Base-by-base conservation (phyloP, 2,113 vertebrate species). In the Aphyosemion australe region DNA sequence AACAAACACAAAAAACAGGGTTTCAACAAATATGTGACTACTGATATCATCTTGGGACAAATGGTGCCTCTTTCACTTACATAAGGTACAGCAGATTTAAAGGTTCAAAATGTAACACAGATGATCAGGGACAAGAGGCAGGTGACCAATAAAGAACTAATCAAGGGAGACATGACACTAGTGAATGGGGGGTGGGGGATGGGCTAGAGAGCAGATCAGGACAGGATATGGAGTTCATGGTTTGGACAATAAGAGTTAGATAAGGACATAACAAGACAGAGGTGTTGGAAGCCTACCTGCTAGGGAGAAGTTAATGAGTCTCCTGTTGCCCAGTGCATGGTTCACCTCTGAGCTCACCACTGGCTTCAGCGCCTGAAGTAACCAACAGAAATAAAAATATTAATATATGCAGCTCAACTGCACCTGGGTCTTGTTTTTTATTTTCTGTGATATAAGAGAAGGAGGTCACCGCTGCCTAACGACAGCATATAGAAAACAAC, bases 221-320 rank as follows among this genome's bases (percentile, higher is more conserved):
- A 4, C 3, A 26, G 26, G 26, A 26, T 26, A 5, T 26, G 26
- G 26, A 26, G 26, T 26, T 26, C 26, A 26, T 26, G 26, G 5
- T 26, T 2, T 26, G 26, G 26, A 26, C 26, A 26, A 26, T 1
- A 45, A 42, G 11, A 9, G n/a, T 11, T 2, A 2, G 14, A 59
- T 46, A 50, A 45, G 53, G 65, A 42, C 34, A 16, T 32, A 16
- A 16, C 8, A 14, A 54, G 31, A 34, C 10, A 51, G 7, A 26
- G 26, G 3, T 1, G 21, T 34, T 31, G 48, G 50, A 39, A 7
- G 21, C 91, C 68, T 90, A 98, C 97, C 95, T 89, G 96, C 98
- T 70, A 99, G 83, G 9, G 94, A 95, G 86, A 99, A 99, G 84
- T 95, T 99, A 88, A 99, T 96, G 72, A 98, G 90, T 19, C 97